These are phyloP conservation scores for Lasioglossum pauxillum DNA, from an alignment of 2,888 invertebrate species.

Conservation along the genomic window DNA sequence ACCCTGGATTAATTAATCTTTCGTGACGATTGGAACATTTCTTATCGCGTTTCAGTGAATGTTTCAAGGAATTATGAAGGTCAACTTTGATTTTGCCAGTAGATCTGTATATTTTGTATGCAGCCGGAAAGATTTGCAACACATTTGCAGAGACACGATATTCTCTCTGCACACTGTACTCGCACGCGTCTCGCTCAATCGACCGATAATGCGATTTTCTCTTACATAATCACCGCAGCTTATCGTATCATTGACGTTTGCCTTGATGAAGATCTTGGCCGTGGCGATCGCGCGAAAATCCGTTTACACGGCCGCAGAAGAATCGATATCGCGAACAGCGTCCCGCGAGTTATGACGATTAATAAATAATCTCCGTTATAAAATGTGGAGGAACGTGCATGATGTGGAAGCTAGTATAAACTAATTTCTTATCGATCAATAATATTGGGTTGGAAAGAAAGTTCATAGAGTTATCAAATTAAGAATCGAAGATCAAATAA, in stretches of 20 bases:
- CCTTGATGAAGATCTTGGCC: constrained; percentile 62
- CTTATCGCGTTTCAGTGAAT: no score
- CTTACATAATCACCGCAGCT: constrained; percentile 48
- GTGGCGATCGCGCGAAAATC: constrained; percentile 51
- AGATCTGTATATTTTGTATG: not conserved
- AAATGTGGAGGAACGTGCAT: not conserved
- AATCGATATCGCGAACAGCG: constrained; percentile 44
- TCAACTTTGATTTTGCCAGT: not conserved
- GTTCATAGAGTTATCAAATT: no score
- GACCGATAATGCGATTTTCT: constrained; percentile 55
- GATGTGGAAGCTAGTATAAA: not conserved
- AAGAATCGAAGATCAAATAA: no score
- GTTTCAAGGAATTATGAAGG: not conserved
- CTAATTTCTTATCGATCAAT: not conserved
- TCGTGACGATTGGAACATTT: no score
- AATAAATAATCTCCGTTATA: not conserved
- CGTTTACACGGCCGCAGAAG: constrained; percentile 44
- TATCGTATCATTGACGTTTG: constrained; percentile 54
- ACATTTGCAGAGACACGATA: not conserved
- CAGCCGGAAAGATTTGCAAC: not conserved
- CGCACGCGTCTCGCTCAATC: constrained; percentile 38
- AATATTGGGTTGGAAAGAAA: not conserved
- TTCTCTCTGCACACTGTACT: not conserved
- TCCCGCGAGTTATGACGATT: constrained; percentile 21
- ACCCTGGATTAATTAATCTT: no score